Percentiles rank a stretch among this genome's conserved stretches.
Conservation (phyloP, 2,888 invertebrate species). For the Priapulus caudatus region DNA sequence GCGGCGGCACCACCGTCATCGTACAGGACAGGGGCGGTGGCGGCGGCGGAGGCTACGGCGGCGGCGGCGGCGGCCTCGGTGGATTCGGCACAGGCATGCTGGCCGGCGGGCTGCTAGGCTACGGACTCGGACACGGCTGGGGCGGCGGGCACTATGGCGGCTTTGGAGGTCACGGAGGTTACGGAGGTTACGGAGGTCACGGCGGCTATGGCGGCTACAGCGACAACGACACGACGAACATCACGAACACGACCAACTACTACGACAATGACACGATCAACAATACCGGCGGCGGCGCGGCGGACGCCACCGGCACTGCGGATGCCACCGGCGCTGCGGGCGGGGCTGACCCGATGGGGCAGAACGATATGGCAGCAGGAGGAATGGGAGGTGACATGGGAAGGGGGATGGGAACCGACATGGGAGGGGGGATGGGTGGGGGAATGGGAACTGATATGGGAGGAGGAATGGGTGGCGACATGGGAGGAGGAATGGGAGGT, state of each 20-base stretch:
- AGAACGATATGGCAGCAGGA: constrained; percentile 6
- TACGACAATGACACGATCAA: constrained; percentile 6
- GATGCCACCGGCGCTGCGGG: neutral
- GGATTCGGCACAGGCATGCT: neutral
- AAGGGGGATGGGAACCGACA: constrained; percentile 4
- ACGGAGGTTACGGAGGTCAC: neutral
- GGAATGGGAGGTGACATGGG: neutral
- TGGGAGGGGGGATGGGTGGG: constrained; percentile 6
- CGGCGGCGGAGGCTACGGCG: constrained; percentile 5
- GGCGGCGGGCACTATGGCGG: neutral
- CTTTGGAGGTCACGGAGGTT: neutral
- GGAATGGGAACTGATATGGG: constrained; percentile 6
- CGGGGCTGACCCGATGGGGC: constrained; percentile 4
- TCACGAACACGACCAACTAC: constrained; percentile 4
- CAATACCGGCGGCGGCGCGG: neutral
- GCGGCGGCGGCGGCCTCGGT: neutral
- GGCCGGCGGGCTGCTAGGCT: neutral
- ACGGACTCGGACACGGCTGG: neutral
- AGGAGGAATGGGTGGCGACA: neutral
- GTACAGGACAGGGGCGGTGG: constrained; percentile 10
- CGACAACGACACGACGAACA: constrained; percentile 10
- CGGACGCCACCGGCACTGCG: neutral
- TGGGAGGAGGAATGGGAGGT: neutral
- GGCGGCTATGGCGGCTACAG: neutral
- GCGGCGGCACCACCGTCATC: constrained; percentile 10